These are phyloP conservation scores for Suncus etruscus DNA, from an alignment of 2,113 vertebrate genomes.

Conservation along the genomic window DNA sequence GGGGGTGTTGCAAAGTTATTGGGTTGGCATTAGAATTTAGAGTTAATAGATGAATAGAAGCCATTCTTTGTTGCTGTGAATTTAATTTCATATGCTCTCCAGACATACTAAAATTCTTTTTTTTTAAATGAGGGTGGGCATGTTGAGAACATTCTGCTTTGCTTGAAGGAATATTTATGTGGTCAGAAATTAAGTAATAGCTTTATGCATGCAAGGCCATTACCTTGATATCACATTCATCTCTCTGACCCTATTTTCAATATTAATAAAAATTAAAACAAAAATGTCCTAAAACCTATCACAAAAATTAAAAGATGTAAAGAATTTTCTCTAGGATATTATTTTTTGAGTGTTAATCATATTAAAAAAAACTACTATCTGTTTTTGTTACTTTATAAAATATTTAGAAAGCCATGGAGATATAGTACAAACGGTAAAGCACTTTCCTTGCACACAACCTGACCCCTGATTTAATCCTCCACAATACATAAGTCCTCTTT, in stretches of 20 bases:
- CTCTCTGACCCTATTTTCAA: background rate
- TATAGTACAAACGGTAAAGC: no score
- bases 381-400: constrained; percentile 27
- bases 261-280: background rate
- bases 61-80: background rate
- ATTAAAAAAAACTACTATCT: constrained; percentile 25
- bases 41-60: background rate
- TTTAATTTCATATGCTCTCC: background rate
- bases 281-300: background rate
- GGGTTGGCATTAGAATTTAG: constrained; percentile 3
- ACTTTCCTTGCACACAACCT: no score
- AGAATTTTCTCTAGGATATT: background rate
- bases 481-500: no score
- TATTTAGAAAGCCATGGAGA: no score
- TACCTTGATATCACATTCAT: no score
- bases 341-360: background rate
- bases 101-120: background rate
- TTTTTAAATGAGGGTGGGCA: no score
- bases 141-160: no score
- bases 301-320: no score
- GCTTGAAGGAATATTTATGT: no score
- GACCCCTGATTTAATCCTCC: no score
- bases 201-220: no score
- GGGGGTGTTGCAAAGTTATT: background rate
- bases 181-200: no score